Evolutionary conservation across 2,888 invertebrate species (phyloP), one percentile per base, ranked within the genome.

Genomic region (Calliscelio sp.): DNA sequence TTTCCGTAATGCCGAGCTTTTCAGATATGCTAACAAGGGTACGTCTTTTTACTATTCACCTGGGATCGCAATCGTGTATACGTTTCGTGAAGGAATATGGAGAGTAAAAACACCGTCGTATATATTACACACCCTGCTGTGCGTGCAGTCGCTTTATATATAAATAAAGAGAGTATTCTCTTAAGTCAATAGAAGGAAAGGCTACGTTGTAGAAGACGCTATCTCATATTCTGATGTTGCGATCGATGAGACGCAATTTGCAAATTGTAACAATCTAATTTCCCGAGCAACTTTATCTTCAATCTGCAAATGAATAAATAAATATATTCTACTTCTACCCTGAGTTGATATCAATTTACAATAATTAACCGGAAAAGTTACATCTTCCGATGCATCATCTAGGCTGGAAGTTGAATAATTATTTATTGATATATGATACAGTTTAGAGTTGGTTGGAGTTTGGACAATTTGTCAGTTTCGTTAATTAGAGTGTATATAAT

Each of bases 11-110:
- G 63, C 63, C 70, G 59, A 57, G 73, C 78, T 73, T 79, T 83
- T 83, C 74, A 74, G 63, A 78, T 83, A 83, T 79, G 79, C 83
- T 79, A 83, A 79, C 83, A 83, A 83, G 83, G 79, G 83, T 70
- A 74, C 70, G 79, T 79, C 83, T 83, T 79, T 83, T 83, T 83
- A 83, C 83, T 79, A 83, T 83, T 83, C 83, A 83, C 83, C 79
- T 83, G 83, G 83, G 83, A 83, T 79, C 78, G 46, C 77, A 82
- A 82, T 82, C 71, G 71, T 68, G 57, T 63, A n/a, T n/a, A 74
- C 73, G 53, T 78, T 57, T 78, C 77, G 71, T 35, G 66, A 66
- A 68, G 71, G 77, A 82, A 77, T 73, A 82, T 82, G 73, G 51
- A 66, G 73, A 82, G 61, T 66, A 82, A 78, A 82, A 82, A 73